A percentile compares a stretch with the other conserved stretches of the same genome.
Conservation (phyloP, 2,797 vertebrate species). For the Rallus crepitans region DNA sequence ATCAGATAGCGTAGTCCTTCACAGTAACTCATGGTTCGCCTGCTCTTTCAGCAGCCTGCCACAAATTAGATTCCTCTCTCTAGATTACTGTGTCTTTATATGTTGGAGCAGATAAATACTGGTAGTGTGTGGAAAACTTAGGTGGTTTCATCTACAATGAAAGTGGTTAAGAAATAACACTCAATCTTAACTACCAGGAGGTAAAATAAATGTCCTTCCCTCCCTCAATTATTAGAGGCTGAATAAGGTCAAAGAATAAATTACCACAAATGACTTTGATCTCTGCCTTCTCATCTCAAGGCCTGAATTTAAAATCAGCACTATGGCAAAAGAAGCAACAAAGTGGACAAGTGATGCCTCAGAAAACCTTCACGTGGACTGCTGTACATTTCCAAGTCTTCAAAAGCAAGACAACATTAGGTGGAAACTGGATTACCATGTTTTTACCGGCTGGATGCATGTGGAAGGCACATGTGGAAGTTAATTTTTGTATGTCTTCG, state of each 20-base stretch:
- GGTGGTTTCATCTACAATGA: not conserved
- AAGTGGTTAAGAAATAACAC: not conserved
- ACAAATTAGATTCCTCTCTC: constrained; percentile 29
- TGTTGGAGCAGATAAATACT: not conserved
- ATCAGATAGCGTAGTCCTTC: constrained; percentile 22
- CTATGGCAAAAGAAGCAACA: not conserved
- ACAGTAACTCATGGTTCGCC: constrained; percentile 13
- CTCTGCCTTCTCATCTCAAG: not conserved
- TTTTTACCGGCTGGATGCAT: not conserved
- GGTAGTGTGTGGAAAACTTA: not conserved
- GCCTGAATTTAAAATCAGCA: not conserved
- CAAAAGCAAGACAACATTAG: not conserved
- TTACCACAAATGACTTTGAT: not conserved
- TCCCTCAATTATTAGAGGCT: not conserved
- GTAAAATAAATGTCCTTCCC: not conserved
- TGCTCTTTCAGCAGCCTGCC: constrained; percentile 37
- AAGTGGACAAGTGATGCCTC: not conserved
- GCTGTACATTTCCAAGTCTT: not conserved
- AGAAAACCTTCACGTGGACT: not conserved
- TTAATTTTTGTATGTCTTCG: not conserved
- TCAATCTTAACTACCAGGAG: not conserved
- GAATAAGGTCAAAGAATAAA: not conserved
- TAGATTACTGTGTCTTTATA: not conserved
- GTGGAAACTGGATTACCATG: not conserved
- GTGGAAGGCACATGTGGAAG: not conserved